Percentiles rank a stretch among this genome's conserved stretches.
phyloP scores from a whole-genome alignment of 2,888 invertebrate species.

The Argyra leucocephala region DNA sequence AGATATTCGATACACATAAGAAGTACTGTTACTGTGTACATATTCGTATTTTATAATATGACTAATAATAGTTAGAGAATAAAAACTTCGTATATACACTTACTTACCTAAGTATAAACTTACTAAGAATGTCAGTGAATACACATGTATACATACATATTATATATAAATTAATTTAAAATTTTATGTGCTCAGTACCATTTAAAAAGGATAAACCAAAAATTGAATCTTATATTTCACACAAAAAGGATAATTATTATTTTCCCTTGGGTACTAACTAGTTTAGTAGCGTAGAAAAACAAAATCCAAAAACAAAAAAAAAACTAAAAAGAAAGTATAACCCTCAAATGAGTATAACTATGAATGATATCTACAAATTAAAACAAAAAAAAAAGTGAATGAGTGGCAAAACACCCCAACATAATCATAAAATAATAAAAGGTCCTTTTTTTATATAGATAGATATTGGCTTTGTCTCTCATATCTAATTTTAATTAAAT shows the following conservation, averaged over 20 bases:
- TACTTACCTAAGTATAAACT: too few species aligned
- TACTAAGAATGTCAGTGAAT: too few species aligned
- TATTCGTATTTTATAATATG: too few species aligned
- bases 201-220: neutral
- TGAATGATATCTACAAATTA: neutral
- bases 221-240: neutral
- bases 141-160: too few species aligned
- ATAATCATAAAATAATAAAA: conserved; percentile 4
- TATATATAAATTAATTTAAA: too few species aligned
- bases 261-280: conserved; percentile 6
- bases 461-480: too few species aligned
- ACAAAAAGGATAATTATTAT: neutral
- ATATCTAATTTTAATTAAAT: conserved; percentile 1
- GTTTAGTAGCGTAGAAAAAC: neutral
- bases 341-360: neutral
- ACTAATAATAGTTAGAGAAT: too few species aligned
- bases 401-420: neutral
- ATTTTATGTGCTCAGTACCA: too few species aligned
- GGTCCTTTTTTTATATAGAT: neutral
- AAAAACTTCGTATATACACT: too few species aligned
- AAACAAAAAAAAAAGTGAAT: neutral
- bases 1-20: too few species aligned
- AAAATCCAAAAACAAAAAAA: neutral
- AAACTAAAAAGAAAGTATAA: neutral
- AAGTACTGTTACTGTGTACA: too few species aligned